Evolutionary conservation across 1,140 invertebrate species (phyloP).

Genomic region (Drosophila mojavensis): DNA sequence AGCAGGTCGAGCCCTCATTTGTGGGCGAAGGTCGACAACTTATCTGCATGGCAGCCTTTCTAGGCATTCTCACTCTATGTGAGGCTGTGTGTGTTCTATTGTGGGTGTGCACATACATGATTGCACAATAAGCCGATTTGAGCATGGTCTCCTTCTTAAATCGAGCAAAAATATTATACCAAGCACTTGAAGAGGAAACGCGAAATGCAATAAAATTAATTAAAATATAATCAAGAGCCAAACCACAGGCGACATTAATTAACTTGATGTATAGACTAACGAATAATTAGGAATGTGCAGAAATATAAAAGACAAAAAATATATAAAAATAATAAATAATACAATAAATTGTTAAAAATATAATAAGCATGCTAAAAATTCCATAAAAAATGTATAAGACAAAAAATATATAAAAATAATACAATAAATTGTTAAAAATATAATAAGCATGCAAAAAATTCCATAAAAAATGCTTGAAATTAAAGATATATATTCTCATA

Average conservation of each 20-base stretch:
- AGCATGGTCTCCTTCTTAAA: conserved; percentile 54
- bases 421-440: background rate
- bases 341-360: background rate
- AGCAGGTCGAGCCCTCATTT: conserved; percentile 35
- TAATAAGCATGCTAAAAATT: background rate
- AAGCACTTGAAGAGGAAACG: conserved; percentile 48
- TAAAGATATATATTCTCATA: background rate
- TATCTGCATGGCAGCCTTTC: conserved; percentile 69
- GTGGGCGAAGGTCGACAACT: conserved; percentile 78
- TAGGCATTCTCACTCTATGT: conserved; percentile 35
- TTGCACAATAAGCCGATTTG: conserved; percentile 75
- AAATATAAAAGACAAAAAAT: background rate
- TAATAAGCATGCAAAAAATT: background rate
- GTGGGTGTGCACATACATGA: conserved; percentile 53
- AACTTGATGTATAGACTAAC: background rate
- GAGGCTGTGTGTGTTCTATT: conserved; percentile 1
- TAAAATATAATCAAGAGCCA: conserved; percentile 17
- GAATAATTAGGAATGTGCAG: background rate
- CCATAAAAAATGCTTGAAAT: background rate
- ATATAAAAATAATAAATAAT: background rate
- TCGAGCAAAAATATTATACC: conserved; percentile 74
- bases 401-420: background rate
- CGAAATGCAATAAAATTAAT: conserved; percentile 41
- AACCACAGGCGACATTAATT: background rate
- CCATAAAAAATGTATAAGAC: no score